Evolutionary conservation across 2,888 invertebrate genomes (phyloP).

Genomic region (Tetranychus piercei): DNA sequence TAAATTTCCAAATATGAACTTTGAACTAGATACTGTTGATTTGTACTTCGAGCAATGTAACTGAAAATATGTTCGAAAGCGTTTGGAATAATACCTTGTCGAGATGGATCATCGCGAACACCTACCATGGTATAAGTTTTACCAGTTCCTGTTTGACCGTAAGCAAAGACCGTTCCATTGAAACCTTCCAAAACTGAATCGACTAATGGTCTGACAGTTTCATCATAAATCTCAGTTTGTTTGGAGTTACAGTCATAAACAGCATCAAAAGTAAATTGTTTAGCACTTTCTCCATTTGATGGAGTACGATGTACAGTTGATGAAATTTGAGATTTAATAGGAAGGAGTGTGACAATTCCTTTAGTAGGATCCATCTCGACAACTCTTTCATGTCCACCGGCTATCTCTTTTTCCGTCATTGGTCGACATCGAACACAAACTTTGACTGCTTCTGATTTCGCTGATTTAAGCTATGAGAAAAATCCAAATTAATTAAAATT

Average conservation of each 20-base stretch:
- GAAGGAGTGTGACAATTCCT: slow-evolving; percentile 74
- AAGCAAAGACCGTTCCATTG: slow-evolving; percentile 97
- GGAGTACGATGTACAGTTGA: neutral
- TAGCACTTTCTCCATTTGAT: slow-evolving; percentile 40
- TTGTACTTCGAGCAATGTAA: slow-evolving; percentile 73
- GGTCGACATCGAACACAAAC: slow-evolving; percentile 94
- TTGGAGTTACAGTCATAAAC: slow-evolving; percentile 79
- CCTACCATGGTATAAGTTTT: slow-evolving; percentile 52
- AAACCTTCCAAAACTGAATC: slow-evolving; percentile 89
- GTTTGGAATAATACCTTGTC: slow-evolving; percentile 73
- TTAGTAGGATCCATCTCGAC: slow-evolving; percentile 66
- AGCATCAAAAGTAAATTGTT: slow-evolving; percentile 91
- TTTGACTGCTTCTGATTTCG: slow-evolving; percentile 57
- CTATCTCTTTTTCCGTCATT: slow-evolving; percentile 64
- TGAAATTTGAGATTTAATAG: slow-evolving; percentile 49
- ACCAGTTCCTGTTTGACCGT: slow-evolving; percentile 96
- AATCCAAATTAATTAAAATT: neutral
- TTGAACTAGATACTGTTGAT: slow-evolving; percentile 83
- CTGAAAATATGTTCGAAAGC: slow-evolving; percentile 94
- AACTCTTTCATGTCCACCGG: slow-evolving; percentile 47
- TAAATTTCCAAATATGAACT: slow-evolving; percentile 59
- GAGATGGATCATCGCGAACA: slow-evolving; percentile 44
- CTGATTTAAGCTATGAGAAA: neutral
- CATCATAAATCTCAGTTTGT: slow-evolving; percentile 83
- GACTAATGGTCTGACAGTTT: slow-evolving; percentile 82